Evolutionary conservation across 2,113 vertebrate species (phyloP).

Genomic region (Corythornis madagascariensis): DNA sequence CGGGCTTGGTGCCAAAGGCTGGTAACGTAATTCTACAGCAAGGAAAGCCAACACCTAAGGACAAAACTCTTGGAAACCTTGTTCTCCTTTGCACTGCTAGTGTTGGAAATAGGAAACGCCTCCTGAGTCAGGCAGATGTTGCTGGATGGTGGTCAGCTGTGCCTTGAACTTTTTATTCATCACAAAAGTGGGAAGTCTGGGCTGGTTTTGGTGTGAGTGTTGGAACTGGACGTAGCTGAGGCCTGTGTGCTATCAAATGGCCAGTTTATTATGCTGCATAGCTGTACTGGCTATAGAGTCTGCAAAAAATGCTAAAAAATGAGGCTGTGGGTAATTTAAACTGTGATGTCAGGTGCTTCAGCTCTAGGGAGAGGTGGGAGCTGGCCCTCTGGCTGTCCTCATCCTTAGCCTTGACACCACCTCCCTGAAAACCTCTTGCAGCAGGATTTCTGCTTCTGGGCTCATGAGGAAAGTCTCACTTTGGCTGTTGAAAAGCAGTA

Average conservation of each 20-base stretch:
- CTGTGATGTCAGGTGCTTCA: accelerated
- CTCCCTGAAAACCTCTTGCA: neutral
- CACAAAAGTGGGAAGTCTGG: neutral
- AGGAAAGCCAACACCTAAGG: neutral
- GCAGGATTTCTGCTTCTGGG: neutral
- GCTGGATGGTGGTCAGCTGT: neutral
- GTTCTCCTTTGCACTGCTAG: neutral
- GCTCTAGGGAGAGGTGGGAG: neutral
- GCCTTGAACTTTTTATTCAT: neutral
- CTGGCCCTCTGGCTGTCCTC: neutral
- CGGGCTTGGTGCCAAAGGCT: neutral
- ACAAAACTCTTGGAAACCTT: neutral
- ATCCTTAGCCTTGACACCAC: neutral
- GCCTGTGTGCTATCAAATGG: neutral
- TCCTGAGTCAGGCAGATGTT: neutral
- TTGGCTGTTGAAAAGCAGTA: neutral
- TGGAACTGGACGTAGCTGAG: neutral
- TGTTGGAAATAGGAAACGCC: neutral
- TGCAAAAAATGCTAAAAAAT: neutral
- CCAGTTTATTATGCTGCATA: accelerated
- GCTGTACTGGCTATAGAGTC: accelerated
- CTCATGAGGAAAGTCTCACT: neutral
- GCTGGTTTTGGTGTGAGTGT: neutral
- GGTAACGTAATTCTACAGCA: neutral
- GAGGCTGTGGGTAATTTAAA: neutral